Evolutionary conservation across 2,888 invertebrate genomes (phyloP).

Genomic region (Eristalis intricaria): DNA sequence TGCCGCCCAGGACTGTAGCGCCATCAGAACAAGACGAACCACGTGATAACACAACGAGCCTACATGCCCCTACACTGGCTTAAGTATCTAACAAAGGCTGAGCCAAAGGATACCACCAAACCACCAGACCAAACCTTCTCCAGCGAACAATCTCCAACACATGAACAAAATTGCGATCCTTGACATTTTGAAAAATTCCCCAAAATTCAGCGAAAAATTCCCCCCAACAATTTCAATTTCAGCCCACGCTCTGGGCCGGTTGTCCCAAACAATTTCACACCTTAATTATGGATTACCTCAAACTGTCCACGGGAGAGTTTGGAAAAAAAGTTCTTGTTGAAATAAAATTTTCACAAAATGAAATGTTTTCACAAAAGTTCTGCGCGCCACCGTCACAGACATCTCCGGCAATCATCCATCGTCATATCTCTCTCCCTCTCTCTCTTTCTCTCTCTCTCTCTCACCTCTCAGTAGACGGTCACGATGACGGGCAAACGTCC

Average conservation of each 20-base stretch:
- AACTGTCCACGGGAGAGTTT: background rate
- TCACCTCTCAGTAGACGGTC: too few relatives aligned
- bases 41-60: too few relatives aligned
- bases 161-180: too few relatives aligned
- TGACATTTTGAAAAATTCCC: background rate
- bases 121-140: too few relatives aligned
- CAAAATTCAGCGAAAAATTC: background rate
- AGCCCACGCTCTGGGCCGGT: too few relatives aligned
- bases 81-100: too few relatives aligned
- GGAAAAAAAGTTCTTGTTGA: constrained; percentile 2
- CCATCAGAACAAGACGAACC: too few relatives aligned
- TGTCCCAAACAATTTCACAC: background rate
- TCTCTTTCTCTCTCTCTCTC: constrained; percentile 20
- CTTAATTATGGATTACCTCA: background rate
- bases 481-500: background rate
- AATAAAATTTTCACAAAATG: constrained; percentile 5
- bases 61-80: too few relatives aligned
- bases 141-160: too few relatives aligned
- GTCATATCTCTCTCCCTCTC: constrained; percentile 16
- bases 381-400: background rate
- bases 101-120: too few relatives aligned
- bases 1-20: too few relatives aligned
- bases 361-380: constrained; percentile 13
- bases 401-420: constrained; percentile 4
- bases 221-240: background rate